These are phyloP conservation scores for Ophioninae sp. DNA, from an alignment of 2,888 invertebrate genomes.

Conservation along the genomic window DNA sequence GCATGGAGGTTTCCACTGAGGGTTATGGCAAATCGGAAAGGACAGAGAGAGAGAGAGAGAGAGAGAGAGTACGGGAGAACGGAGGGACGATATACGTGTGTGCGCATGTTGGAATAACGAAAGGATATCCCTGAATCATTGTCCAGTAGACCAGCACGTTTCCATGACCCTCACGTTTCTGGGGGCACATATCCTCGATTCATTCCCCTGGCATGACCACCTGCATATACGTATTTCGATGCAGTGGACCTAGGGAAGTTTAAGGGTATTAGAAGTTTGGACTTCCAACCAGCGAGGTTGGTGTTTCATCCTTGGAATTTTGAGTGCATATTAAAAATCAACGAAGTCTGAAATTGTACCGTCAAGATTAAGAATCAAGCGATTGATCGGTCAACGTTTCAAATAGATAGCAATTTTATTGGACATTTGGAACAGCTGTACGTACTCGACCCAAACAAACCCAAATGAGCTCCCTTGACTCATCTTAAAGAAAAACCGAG, in stretches of 20 bases:
- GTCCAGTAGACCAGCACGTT: slow-evolving; percentile 52
- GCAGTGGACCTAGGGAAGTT: slow-evolving; percentile 3
- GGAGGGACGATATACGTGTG: not conserved
- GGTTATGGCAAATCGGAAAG: slow-evolving; percentile 29
- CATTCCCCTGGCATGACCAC: slow-evolving; percentile 23
- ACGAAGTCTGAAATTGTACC: too few relatives aligned
- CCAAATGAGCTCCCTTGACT: too few relatives aligned
- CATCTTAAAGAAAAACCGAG: not conserved
- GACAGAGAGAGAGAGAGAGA: slow-evolving; percentile 29
- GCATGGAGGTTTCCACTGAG: slow-evolving; percentile 14
- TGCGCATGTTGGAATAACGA: not conserved
- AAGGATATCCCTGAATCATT: slow-evolving; percentile 48
- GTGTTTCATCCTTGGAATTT: too few relatives aligned
- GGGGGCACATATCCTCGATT: slow-evolving; percentile 51
- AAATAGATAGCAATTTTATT: too few relatives aligned
- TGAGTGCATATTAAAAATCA: too few relatives aligned
- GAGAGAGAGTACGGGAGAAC: slow-evolving; percentile 17
- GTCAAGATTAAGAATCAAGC: too few relatives aligned
- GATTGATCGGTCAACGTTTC: too few relatives aligned
- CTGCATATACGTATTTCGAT: slow-evolving; percentile 16
- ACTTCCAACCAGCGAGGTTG: too few relatives aligned
- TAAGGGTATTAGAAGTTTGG: too few relatives aligned
- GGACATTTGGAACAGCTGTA: too few relatives aligned
- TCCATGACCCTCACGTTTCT: slow-evolving; percentile 62
- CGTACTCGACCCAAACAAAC: too few relatives aligned